A percentile compares a stretch with the other conserved stretches of the same genome.
phyloP scores from a whole-genome alignment of 2,797 vertebrate species.

The Thunnus albacares region DNA sequence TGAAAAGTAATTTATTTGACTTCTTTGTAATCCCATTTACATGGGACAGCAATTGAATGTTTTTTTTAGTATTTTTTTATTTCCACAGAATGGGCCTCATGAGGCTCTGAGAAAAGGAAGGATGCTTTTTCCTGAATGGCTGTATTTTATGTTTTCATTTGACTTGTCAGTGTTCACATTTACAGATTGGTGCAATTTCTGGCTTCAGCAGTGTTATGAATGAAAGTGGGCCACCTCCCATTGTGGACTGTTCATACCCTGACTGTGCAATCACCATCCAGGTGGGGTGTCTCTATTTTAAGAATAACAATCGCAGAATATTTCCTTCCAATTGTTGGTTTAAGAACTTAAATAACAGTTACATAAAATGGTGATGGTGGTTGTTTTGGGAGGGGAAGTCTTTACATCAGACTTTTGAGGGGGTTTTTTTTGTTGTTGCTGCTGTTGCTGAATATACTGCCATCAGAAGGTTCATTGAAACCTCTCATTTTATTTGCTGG shows the following conservation, averaged over 20 bases:
- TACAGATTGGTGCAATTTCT: slow-evolving; percentile 47
- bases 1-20: neutral
- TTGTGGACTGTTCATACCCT: slow-evolving; percentile 48
- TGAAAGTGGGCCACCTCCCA: slow-evolving; percentile 72
- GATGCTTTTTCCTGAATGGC: slow-evolving; percentile 12
- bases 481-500: slow-evolving; percentile 21
- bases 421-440: neutral
- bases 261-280: slow-evolving; percentile 50
- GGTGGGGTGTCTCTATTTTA: slow-evolving; percentile 56
- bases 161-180: slow-evolving; percentile 49
- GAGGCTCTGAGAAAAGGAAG: neutral
- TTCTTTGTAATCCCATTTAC: slow-evolving; percentile 25
- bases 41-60: neutral
- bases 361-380: neutral
- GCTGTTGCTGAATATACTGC: neutral
- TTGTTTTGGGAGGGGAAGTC: neutral
- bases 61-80: slow-evolving; percentile 8
- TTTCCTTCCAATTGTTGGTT: neutral
- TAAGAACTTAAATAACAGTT: neutral
- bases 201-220: slow-evolving; percentile 49
- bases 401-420: neutral
- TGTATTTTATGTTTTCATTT: slow-evolving; percentile 31
- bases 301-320: slow-evolving; percentile 20
- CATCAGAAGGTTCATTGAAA: slow-evolving; percentile 32
- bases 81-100: neutral